These are phyloP conservation scores for Labeo calbasu DNA, from an alignment of 2,797 vertebrate genomes.

Conservation along the genomic window DNA sequence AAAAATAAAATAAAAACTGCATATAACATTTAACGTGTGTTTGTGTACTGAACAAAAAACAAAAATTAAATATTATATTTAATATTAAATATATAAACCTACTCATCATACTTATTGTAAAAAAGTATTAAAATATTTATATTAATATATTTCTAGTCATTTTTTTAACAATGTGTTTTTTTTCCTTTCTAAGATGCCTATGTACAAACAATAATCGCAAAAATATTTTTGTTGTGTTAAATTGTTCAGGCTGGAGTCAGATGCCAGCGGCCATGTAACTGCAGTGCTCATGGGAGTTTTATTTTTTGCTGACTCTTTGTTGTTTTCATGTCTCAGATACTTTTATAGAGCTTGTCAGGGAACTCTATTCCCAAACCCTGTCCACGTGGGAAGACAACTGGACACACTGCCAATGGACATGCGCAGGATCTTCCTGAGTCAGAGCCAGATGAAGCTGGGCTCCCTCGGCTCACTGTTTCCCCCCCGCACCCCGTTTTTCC, in stretches of 20 bases:
- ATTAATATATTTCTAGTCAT: neutral
- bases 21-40: too few species aligned
- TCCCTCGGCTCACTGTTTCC: constrained; percentile 63
- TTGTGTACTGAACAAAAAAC: too few species aligned
- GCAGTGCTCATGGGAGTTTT: constrained; percentile 5
- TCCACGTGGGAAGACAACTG: constrained; percentile 87
- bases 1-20: too few species aligned
- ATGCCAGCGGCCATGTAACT: constrained; percentile 18
- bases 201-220: neutral
- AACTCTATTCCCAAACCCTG: constrained; percentile 87
- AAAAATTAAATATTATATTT: too few species aligned
- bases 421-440: constrained; percentile 75
- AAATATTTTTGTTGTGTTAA: neutral
- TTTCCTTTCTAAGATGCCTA: neutral
- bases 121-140: too few species aligned
- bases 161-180: neutral
- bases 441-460: constrained; percentile 71
- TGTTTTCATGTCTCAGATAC: constrained; percentile 79
- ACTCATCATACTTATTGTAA: too few species aligned
- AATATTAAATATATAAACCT: too few species aligned
- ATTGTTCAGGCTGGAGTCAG: neutral
- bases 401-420: constrained; percentile 76
- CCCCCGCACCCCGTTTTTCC: constrained; percentile 66
- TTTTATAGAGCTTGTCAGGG: constrained; percentile 92
- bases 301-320: neutral